These are phyloP conservation scores for Macrosiphum euphorbiae DNA, from an alignment of 2,888 invertebrate species.

Conservation along the genomic window DNA sequence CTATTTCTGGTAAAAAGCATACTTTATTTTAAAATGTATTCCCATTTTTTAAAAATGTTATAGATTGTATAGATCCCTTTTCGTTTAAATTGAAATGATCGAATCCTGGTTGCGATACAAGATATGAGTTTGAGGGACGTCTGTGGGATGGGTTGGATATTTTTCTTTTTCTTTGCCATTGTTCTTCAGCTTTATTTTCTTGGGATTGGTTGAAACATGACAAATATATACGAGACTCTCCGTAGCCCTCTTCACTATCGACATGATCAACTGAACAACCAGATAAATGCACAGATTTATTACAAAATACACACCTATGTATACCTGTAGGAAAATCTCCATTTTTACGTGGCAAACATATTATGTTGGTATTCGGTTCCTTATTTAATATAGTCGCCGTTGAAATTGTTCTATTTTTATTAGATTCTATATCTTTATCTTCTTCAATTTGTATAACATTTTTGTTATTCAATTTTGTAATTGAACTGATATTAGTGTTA, in stretches of 20 bases:
- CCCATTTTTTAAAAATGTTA: slow-evolving; percentile 8
- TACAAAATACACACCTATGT: not conserved
- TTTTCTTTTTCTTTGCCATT: no score
- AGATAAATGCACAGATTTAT: not conserved
- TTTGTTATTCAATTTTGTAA: no score
- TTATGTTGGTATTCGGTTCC: no score
- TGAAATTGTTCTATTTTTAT: no score
- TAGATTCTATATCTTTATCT: no score
- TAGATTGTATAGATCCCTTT: not conserved
- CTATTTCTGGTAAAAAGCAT: no score
- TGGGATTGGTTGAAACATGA: no score
- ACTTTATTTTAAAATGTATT: not conserved
- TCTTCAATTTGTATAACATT: no score
- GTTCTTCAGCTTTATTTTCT: no score
- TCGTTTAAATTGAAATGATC: not conserved
- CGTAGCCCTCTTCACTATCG: not conserved
- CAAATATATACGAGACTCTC: no score
- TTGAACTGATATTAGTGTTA: no score
- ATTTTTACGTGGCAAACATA: not conserved
- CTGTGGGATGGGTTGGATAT: not conserved
- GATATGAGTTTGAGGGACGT: not conserved
- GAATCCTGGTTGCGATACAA: not conserved
- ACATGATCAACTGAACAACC: not conserved
- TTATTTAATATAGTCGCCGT: no score
- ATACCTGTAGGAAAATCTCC: not conserved